phyloP scores from a whole-genome alignment of 2,888 invertebrate genomes.

The Blastobasis lacticolella region DNA sequence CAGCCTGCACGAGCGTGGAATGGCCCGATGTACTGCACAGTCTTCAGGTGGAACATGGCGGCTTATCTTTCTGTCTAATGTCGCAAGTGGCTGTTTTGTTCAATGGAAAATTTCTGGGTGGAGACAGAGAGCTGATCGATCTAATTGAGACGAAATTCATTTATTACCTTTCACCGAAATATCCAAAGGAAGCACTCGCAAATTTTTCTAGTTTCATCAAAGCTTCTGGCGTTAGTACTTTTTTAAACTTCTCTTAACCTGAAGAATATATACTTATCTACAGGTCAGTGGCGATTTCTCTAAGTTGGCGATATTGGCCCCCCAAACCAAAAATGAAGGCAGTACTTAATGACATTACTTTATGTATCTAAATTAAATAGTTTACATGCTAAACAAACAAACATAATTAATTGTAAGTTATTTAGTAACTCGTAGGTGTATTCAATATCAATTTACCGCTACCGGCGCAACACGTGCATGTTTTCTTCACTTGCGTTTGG shows the following conservation, averaged over 20 bases:
- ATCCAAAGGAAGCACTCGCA: constrained; percentile 49
- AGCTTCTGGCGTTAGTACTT: constrained; percentile 49
- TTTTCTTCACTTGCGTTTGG: too few species aligned
- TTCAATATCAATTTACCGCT: too few species aligned
- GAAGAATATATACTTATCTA: neutral
- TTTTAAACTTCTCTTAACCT: neutral
- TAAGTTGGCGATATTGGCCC: too few species aligned
- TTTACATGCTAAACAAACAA: too few species aligned
- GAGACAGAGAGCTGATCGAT: constrained; percentile 58
- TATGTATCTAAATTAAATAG: too few species aligned
- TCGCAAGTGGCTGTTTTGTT: constrained; percentile 64
- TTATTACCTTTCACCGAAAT: constrained; percentile 57
- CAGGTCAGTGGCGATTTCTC: too few species aligned
- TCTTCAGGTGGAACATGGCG: constrained; percentile 54
- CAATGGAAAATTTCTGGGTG: constrained; percentile 68
- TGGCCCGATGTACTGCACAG: constrained; percentile 51
- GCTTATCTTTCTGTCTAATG: constrained; percentile 52
- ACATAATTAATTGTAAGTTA: too few species aligned
- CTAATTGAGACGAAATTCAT: constrained; percentile 57
- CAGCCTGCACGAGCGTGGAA: constrained; percentile 51
- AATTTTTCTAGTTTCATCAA: constrained; percentile 56
- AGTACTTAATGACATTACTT: too few species aligned
- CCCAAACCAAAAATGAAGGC: too few species aligned
- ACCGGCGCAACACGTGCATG: too few species aligned
- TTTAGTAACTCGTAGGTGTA: too few species aligned